phyloP scores from a whole-genome alignment of 2,797 vertebrate species.

The Poecilia gillii region DNA sequence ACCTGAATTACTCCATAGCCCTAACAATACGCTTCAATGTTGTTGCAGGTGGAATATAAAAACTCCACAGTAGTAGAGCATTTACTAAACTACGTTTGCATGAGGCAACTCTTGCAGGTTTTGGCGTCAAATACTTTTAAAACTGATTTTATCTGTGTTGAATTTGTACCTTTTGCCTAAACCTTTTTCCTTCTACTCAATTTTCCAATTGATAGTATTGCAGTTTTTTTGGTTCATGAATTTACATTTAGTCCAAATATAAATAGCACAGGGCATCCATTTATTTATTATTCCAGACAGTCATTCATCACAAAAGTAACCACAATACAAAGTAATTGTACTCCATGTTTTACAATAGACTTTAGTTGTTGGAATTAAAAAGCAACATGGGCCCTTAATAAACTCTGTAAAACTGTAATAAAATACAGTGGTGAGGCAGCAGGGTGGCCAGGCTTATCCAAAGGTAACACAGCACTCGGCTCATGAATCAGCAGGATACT shows the following conservation, averaged over 20 bases:
- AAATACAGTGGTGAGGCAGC: slow-evolving; percentile 81
- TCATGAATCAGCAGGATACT: slow-evolving; percentile 87
- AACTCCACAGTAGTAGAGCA: not conserved
- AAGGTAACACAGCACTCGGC: slow-evolving; percentile 89
- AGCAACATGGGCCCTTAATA: slow-evolving; percentile 84
- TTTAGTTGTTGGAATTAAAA: slow-evolving; percentile 75
- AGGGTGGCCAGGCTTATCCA: slow-evolving; percentile 86
- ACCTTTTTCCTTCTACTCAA: not conserved
- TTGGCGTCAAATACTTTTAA: not conserved
- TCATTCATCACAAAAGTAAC: not conserved
- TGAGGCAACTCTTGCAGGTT: not conserved
- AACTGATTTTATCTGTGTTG: not conserved
- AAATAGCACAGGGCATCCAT: not conserved
- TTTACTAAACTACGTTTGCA: not conserved
- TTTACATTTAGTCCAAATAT: not conserved
- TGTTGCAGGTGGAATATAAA: not conserved
- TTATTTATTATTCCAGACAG: not conserved
- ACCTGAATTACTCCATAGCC: not conserved
- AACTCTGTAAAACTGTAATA: slow-evolving; percentile 85
- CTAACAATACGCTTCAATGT: not conserved
- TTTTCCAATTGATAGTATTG: not conserved
- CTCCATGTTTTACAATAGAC: slow-evolving; percentile 39
- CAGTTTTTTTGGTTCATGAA: not conserved
- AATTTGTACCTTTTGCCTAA: not conserved
- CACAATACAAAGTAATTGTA: not conserved